Conservation (phyloP, 2,113 vertebrate species). For the Gymnocephalus cernua region DNA sequence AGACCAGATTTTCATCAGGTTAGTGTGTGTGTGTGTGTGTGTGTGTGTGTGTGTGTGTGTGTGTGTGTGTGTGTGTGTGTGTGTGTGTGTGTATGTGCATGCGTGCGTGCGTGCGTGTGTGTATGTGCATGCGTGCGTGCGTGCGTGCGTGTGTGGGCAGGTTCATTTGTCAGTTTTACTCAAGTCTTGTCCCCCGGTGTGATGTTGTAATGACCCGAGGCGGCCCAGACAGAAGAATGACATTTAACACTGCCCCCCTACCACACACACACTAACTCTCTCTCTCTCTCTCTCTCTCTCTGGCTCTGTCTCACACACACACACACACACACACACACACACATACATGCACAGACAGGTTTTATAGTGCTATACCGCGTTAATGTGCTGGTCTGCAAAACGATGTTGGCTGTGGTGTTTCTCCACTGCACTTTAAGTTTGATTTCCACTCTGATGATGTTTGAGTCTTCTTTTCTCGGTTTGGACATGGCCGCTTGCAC, state of each 20-base stretch:
- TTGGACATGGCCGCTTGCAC: too few relatives aligned
- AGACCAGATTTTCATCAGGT: slow-evolving; percentile 70
- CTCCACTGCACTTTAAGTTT: slow-evolving; percentile 6
- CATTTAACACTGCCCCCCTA: slow-evolving; percentile 34
- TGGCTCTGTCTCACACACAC: not conserved
- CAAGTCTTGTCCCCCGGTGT: slow-evolving; percentile 58
- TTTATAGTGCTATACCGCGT: not conserved
- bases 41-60: slow-evolving; percentile 15
- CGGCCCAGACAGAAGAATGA: slow-evolving; percentile 52
- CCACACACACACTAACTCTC: not conserved
- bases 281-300: too few relatives aligned
- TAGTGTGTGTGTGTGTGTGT: slow-evolving; percentile 19
- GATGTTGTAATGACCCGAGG: slow-evolving; percentile 59
- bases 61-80: slow-evolving; percentile 23
- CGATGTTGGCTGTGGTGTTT: not conserved
- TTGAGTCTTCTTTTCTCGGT: not conserved
- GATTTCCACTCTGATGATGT: not conserved
- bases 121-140: slow-evolving; percentile 22
- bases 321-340: slow-evolving; percentile 14
- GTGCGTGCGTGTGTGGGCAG: slow-evolving; percentile 24
- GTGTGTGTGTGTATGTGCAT: slow-evolving; percentile 11
- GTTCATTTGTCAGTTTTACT: slow-evolving; percentile 73
- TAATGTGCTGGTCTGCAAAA: not conserved
- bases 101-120: slow-evolving; percentile 19
- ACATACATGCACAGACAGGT: not conserved